phyloP scores from a whole-genome alignment of 1,140 invertebrate species.

The Coboldia fuscipes region DNA sequence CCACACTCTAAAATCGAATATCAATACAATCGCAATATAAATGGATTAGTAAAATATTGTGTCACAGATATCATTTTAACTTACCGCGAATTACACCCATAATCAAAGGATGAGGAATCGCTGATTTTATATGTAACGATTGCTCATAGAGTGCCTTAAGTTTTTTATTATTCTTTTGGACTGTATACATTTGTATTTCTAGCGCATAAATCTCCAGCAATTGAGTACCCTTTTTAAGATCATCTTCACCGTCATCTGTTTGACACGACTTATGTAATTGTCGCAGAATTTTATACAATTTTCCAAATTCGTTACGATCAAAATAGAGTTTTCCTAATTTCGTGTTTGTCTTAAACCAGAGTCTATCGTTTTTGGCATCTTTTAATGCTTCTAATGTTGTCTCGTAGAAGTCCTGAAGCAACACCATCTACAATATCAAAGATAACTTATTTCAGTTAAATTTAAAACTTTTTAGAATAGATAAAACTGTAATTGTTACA shows the following conservation, averaged over 20 bases:
- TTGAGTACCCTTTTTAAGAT: constrained; percentile 97
- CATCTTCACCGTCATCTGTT: constrained; percentile 98
- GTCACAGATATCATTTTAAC: too few relatives aligned
- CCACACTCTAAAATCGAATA: constrained; percentile 66
- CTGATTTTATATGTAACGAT: constrained; percentile 95
- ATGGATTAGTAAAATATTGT: not conserved
- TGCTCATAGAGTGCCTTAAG: constrained; percentile 95
- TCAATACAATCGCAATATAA: not conserved
- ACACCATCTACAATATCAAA: constrained; percentile 60
- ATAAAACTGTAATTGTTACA: constrained; percentile 30
- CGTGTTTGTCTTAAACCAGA: constrained; percentile 99
- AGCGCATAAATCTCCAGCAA: constrained; percentile 95
- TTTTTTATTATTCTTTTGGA: constrained; percentile 99
- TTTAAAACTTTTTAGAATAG: not conserved
- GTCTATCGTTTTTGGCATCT: constrained; percentile 95
- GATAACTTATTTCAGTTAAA: not conserved
- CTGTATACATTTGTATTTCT: constrained; percentile 99
- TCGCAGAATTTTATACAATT: constrained; percentile 90
- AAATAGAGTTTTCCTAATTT: constrained; percentile 98
- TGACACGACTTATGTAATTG: constrained; percentile 92
- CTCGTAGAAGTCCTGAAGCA: constrained; percentile 99
- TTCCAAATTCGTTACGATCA: constrained; percentile 85
- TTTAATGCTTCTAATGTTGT: constrained; percentile 95
- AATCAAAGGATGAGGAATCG: constrained; percentile 97
- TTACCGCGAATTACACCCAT: constrained; percentile 97